These are phyloP conservation scores for Epinotia bilunana DNA, from an alignment of 2,888 invertebrate species.

Conservation along the genomic window DNA sequence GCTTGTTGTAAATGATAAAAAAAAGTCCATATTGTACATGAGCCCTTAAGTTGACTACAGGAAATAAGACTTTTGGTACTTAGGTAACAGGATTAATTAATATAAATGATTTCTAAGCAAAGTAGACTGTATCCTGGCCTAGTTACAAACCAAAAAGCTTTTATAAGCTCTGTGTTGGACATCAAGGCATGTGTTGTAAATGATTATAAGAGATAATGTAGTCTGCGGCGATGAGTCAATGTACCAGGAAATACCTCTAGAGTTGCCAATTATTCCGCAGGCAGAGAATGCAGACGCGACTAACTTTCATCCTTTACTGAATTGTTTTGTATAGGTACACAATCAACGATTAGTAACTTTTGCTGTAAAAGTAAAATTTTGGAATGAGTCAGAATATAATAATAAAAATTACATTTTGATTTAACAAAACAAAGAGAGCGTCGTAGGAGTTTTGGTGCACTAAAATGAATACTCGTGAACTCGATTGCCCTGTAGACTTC, in stretches of 20 bases:
- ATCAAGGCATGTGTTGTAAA: constrained; percentile 32
- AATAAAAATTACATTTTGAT: not conserved
- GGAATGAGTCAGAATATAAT: not conserved
- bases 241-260: constrained; percentile 68
- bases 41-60: no score
- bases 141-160: no score
- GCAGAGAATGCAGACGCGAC: constrained; percentile 43
- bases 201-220: constrained; percentile 43
- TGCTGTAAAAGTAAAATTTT: not conserved
- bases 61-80: no score
- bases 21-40: no score
- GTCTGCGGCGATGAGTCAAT: constrained; percentile 60
- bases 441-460: not conserved
- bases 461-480: constrained; percentile 19
- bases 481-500: constrained; percentile 15
- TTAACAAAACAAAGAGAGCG: not conserved
- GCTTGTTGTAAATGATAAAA: no score
- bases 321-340: no score
- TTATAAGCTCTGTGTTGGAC: no score
- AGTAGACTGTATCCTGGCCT: no score
- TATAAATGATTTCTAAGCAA: no score
- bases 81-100: no score
- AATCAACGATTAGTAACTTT: no score
- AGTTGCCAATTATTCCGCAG: constrained; percentile 58
- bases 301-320: constrained; percentile 12